These are phyloP conservation scores for Hemithea aestivaria DNA, from an alignment of 2,888 invertebrate species.

Conservation along the genomic window DNA sequence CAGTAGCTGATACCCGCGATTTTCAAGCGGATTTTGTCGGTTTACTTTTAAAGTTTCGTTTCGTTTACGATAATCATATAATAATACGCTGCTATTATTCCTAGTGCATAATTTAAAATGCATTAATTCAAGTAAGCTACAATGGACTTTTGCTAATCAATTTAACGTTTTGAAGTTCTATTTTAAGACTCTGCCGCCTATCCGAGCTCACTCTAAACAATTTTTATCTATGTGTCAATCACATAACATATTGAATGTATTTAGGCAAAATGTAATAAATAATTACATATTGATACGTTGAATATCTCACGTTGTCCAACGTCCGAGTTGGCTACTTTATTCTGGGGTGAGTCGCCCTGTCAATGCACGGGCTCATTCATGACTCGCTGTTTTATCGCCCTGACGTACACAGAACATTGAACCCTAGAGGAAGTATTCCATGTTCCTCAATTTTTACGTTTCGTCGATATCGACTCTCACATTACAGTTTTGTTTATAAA, in stretches of 20 bases:
- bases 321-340: conserved; percentile 34
- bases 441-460: conserved; percentile 62
- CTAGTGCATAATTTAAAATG: too few species aligned
- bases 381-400: conserved; percentile 65
- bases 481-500: conserved; percentile 32
- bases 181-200: too few species aligned
- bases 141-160: too few species aligned
- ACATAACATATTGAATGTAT: too few species aligned
- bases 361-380: conserved; percentile 67
- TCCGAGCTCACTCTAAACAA: too few species aligned
- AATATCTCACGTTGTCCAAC: conserved; percentile 27
- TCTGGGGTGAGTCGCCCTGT: conserved; percentile 66
- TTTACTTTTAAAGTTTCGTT: not conserved
- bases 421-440: conserved; percentile 71
- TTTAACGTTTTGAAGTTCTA: too few species aligned
- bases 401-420: conserved; percentile 72
- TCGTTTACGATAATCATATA: too few species aligned
- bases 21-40: conserved; percentile 1
- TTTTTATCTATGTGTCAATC: too few species aligned
- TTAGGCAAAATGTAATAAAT: too few species aligned
- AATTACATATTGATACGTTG: too few species aligned
- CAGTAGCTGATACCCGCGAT: conserved; percentile 6
- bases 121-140: too few species aligned
- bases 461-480: conserved; percentile 40
- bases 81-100: too few species aligned